A percentile compares a stretch with the other conserved stretches of the same genome.
phyloP scores from a whole-genome alignment of 2,888 invertebrate genomes.

The Mythimna albipuncta region DNA sequence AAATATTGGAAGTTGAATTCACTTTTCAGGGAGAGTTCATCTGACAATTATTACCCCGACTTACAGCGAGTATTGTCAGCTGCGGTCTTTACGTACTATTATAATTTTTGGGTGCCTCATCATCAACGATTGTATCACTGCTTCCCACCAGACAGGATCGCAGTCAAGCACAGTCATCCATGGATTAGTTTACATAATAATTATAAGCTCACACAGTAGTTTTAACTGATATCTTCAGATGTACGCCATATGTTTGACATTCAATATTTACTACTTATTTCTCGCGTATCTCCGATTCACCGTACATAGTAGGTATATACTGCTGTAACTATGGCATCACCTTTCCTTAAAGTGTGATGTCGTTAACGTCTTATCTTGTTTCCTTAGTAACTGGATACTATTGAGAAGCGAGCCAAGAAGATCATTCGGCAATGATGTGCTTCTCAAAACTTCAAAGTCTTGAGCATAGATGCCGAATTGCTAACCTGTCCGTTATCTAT shows the following conservation, averaged over 20 bases:
- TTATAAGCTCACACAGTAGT: conserved; percentile 6
- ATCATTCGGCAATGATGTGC: no score
- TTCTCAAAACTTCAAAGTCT: no score
- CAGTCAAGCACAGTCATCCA: background rate
- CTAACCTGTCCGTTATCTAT: no score
- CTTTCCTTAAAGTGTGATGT: background rate
- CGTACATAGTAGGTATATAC: background rate
- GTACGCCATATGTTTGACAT: conserved; percentile 43
- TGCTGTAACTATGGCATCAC: background rate
- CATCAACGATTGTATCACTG: no score
- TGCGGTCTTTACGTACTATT: no score
- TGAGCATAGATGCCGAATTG: no score
- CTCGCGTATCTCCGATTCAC: background rate
- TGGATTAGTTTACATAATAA: background rate
- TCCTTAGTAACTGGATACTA: background rate
- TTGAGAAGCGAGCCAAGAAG: no score
- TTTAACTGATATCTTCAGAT: conserved; percentile 15
- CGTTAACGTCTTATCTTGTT: background rate
- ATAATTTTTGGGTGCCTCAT: no score
- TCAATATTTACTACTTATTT: conserved; percentile 38
- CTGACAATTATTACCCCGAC: no score
- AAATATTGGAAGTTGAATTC: no score
- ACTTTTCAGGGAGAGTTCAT: background rate
- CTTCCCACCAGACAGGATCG: no score
- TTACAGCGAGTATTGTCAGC: no score